These are phyloP conservation scores for Pangasius krempfi DNA, from an alignment of 2,797 vertebrate genomes.

Conservation along the genomic window DNA sequence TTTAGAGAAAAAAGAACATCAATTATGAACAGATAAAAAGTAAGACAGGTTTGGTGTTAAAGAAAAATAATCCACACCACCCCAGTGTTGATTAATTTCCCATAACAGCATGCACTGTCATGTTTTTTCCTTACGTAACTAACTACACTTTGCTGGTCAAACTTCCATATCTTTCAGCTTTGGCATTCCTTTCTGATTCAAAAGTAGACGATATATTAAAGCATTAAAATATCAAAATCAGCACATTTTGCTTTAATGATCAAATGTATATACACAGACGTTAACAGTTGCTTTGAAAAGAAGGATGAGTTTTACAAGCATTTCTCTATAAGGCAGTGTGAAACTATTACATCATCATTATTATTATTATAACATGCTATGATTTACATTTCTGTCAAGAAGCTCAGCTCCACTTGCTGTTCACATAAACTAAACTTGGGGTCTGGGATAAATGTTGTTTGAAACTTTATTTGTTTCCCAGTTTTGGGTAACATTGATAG, in stretches of 20 bases:
- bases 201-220: background rate
- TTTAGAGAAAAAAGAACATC: background rate
- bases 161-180: background rate
- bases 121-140: background rate
- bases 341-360: background rate
- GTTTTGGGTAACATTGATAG: background rate
- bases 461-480: background rate
- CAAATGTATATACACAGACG: background rate
- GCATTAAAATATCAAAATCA: background rate
- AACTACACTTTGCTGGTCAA: background rate
- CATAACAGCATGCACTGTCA: background rate
- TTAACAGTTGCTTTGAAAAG: background rate
- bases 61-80: background rate
- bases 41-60: background rate
- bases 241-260: background rate
- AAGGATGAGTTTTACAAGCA: background rate
- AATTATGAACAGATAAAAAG: background rate
- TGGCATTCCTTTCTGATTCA: background rate
- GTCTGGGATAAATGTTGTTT: background rate
- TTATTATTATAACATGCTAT: background rate
- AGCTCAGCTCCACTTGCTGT: background rate
- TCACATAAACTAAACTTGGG: background rate
- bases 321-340: background rate
- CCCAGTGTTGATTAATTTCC: background rate
- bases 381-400: background rate